Evolutionary conservation across 37 sponge, comb jelly and placozoan genomes (phyloP).

Genomic region (Axinella damicornis): DNA sequence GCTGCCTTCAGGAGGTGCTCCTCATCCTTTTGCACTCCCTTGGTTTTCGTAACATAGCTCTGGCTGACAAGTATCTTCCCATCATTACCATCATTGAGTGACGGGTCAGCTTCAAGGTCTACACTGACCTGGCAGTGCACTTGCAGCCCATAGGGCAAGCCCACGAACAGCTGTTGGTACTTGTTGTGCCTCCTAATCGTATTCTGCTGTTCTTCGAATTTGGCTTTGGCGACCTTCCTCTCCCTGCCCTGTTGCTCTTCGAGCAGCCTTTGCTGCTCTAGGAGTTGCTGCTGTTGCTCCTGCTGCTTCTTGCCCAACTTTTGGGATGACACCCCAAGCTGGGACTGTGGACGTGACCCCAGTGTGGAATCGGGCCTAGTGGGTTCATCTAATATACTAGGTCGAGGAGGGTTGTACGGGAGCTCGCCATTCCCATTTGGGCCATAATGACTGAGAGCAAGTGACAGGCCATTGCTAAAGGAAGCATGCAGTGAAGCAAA

Average conservation of each 20-base stretch:
- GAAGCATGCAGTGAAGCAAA: constrained; percentile 37
- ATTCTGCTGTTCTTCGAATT: constrained; percentile 5
- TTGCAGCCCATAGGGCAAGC: constrained; percentile 60
- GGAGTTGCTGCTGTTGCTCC: constrained; percentile 59
- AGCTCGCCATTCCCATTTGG: constrained; percentile 65
- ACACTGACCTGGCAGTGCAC: constrained; percentile 45
- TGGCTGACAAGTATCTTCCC: constrained; percentile 51
- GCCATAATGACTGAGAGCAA: constrained; percentile 74
- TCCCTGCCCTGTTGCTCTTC: constrained; percentile 52
- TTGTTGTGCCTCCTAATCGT: constrained; percentile 16
- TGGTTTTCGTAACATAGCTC: constrained; percentile 35
- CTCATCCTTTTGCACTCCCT: constrained; percentile 29
- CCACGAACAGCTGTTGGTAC: constrained; percentile 67
- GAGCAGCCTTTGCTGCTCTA: constrained; percentile 64
- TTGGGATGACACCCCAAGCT: constrained; percentile 18
- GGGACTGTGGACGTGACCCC: constrained; percentile 29
- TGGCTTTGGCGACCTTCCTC: constrained; percentile 15
- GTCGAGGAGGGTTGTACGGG: constrained; percentile 35
- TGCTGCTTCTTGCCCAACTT: constrained; percentile 73
- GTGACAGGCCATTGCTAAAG: constrained; percentile 26
- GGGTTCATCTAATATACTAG: constrained; percentile 12
- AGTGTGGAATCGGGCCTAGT: constrained; percentile 2
- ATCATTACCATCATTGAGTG: constrained; percentile 32
- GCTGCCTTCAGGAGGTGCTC: constrained; percentile 2
- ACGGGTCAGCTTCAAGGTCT: constrained; percentile 25